A percentile compares a stretch with the other conserved stretches of the same genome.
Conservation (phyloP, 2,113 vertebrate species). For the Genyomyrus donnyi region DNA sequence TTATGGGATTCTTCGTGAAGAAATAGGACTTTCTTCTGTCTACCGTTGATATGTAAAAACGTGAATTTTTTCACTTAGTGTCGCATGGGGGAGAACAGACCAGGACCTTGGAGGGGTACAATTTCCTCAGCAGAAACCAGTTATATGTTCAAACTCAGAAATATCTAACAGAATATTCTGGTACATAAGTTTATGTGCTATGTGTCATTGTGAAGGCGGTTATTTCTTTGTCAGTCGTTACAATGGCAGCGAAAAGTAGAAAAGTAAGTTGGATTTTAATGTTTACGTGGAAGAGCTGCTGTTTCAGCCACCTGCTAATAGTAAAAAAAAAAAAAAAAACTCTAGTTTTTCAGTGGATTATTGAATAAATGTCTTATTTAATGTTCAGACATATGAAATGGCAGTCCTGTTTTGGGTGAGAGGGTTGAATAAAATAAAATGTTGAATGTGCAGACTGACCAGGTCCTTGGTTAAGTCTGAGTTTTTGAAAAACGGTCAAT, state of each 20-base stretch:
- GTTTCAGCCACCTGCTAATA: neutral
- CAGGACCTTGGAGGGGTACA: neutral
- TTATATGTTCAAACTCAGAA: neutral
- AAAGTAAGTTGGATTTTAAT: neutral
- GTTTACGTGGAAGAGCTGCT: neutral
- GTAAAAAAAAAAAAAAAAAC: too few relatives aligned
- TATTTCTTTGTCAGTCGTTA: neutral
- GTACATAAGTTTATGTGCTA: neutral
- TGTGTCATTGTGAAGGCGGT: neutral
- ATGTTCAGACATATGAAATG: neutral
- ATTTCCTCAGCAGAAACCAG: neutral
- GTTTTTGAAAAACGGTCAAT: neutral
- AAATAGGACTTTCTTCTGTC: constrained; percentile 58
- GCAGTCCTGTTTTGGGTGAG: neutral
- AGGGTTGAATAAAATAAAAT: neutral
- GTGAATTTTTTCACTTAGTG: neutral
- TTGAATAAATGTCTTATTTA: neutral
- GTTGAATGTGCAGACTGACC: neutral
- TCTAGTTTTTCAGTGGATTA: neutral
- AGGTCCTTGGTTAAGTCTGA: neutral
- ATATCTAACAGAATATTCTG: neutral
- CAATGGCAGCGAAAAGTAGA: too few relatives aligned
- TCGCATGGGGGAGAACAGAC: neutral
- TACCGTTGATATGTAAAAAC: neutral
- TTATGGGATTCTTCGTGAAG: constrained; percentile 86